Evolutionary conservation across 2,113 vertebrate genomes (phyloP), one percentile per base, ranked within the genome.

Genomic region (Cairina moschata): DNA sequence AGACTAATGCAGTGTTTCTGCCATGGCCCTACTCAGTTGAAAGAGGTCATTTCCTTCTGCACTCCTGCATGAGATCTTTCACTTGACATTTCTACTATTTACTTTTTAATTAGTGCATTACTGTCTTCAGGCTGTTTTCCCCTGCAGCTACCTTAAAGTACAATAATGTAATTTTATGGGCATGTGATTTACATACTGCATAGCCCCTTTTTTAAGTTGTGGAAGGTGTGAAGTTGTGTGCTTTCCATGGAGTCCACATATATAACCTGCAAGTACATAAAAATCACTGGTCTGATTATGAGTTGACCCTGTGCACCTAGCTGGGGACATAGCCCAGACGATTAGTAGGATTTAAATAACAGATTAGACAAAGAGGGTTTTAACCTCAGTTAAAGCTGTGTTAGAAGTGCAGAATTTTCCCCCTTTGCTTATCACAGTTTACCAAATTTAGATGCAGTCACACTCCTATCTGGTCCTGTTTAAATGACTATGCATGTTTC

Each of bases 341-440:
- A 93, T 86, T 91, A 90, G 60, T 23, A 63, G 60, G 17, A 91
- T 96, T 96, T 94, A 93, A 92, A 67, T 86, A 90, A 86, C 60
- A 84, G 76, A 94, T 92, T 93, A 86, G 58, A 80, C 58, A 90
- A 83, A 91, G 58, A n/a, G 4, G 2, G 17, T 56, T 91, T 92
- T 94, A 88, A 80, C 29, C 28, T 86, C 80, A 74, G 56, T 90
- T 84, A 71, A 78, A 76, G 2, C 68, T 83, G 83, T 13, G 17
- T 95, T 73, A 94, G 60, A 93, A 83, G 58, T 50, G 48, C 55
- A 36, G 60, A 76, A 60, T 85, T 90, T 32, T 56, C 91, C 75
- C 54, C 73, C 72, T 75, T 48, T 78, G 62, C 50, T 72, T 59
- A 17, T 88, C 50, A 16, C 2, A 5, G 48, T 42, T 88, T 75